phyloP scores from a whole-genome alignment of 2,797 vertebrate species.

The Tadarida brasiliensis region DNA sequence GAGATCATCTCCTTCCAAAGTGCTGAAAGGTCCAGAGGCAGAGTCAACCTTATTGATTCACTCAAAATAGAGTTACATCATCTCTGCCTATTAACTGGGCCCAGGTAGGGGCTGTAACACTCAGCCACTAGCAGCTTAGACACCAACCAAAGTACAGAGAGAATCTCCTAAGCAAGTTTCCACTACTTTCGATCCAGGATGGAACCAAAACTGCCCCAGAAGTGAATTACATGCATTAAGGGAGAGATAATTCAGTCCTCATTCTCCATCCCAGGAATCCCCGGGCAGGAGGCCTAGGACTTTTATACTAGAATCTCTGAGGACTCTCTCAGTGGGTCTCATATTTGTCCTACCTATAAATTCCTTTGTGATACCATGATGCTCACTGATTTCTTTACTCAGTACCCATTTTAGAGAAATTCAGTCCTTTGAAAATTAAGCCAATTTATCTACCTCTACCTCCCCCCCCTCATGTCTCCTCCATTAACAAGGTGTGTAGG shows the following conservation, averaged over 20 bases:
- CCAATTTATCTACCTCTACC: not conserved
- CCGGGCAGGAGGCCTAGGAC: not conserved
- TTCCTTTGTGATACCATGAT: not conserved
- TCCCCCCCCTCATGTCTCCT: not conserved
- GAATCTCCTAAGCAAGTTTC: not conserved
- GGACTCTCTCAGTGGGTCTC: not conserved
- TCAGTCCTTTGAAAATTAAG: not conserved
- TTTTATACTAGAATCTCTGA: not conserved
- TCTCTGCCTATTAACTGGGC: not conserved
- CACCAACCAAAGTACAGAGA: not conserved
- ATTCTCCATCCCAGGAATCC: not conserved
- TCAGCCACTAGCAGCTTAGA: not conserved
- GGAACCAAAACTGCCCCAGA: not conserved
- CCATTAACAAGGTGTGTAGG: not conserved
- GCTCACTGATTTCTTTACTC: not conserved
- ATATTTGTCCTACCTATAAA: not conserved
- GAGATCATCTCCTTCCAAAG: slow-evolving; percentile 15
- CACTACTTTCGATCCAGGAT: not conserved
- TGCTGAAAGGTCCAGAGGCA: not conserved
- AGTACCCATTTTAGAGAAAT: not conserved
- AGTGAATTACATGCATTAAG: not conserved
- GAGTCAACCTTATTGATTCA: not conserved
- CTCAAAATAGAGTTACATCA: not conserved
- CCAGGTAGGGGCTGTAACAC: not conserved
- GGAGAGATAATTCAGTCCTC: not conserved